These are phyloP conservation scores for Hycleus cichorii DNA, from an alignment of 1,140 invertebrate species.

Conservation along the genomic window DNA sequence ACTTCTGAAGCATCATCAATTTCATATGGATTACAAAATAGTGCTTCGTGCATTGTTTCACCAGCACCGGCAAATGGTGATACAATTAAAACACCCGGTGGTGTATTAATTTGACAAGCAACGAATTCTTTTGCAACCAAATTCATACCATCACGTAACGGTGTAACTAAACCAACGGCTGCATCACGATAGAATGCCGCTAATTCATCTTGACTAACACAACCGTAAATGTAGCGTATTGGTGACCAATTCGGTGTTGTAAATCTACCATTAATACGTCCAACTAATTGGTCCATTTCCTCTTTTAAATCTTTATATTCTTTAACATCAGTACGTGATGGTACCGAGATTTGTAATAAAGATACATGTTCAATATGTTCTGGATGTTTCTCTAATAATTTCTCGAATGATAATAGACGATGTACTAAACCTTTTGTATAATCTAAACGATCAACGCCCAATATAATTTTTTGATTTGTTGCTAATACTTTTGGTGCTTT, in stretches of 20 bases:
- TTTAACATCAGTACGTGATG: constrained; percentile 81
- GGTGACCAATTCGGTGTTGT: constrained; percentile 86
- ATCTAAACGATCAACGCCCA: constrained; percentile 83
- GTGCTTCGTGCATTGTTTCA: constrained; percentile 80
- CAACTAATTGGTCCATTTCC: constrained; percentile 84
- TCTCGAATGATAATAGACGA: constrained; percentile 75
- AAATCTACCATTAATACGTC: constrained; percentile 78
- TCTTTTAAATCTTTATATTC: constrained; percentile 88
- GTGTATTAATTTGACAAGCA: constrained; percentile 80
- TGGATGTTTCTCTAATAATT: constrained; percentile 75
- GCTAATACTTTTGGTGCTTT: constrained; percentile 63
- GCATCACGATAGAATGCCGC: constrained; percentile 80
- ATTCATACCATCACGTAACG: constrained; percentile 87
- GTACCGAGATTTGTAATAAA: constrained; percentile 78
- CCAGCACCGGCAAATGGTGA: constrained; percentile 86
- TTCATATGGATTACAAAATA: constrained; percentile 87
- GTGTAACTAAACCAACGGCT: constrained; percentile 78
- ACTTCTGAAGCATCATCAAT: constrained; percentile 79
- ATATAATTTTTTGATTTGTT: constrained; percentile 69
- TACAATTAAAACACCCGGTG: constrained; percentile 80
- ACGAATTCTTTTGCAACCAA: constrained; percentile 90
- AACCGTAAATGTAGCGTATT: constrained; percentile 79
- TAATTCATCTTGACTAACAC: constrained; percentile 75
- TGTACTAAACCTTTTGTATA: constrained; percentile 88
- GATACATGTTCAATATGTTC: constrained; percentile 79